These are phyloP conservation scores for Stictocephala bisonia DNA, from an alignment of 2,888 invertebrate species.

Conservation along the genomic window DNA sequence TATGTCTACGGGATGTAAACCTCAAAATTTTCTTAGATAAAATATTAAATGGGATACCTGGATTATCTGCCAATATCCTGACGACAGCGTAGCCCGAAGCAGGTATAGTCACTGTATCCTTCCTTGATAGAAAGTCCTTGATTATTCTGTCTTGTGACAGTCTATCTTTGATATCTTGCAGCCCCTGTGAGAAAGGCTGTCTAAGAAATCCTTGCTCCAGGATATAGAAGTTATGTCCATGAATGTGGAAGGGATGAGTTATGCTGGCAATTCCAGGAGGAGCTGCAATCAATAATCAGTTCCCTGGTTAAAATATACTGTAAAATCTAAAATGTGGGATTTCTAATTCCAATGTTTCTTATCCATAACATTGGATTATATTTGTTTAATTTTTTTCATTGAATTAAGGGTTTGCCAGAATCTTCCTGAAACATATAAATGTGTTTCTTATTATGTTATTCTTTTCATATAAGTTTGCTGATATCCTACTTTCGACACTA, in stretches of 20 bases:
- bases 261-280: not conserved
- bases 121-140: constrained; percentile 64
- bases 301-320: too few relatives aligned
- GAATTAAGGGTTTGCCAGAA: too few relatives aligned
- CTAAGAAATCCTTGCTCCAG: constrained; percentile 62
- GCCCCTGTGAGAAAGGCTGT: not conserved
- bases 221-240: constrained; percentile 70
- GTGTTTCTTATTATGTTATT: too few relatives aligned
- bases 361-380: too few relatives aligned
- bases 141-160: constrained; percentile 62
- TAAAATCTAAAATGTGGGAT: too few relatives aligned
- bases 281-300: too few relatives aligned
- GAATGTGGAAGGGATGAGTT: constrained; percentile 72
- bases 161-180: not conserved
- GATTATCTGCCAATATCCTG: constrained; percentile 68
- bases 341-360: too few relatives aligned
- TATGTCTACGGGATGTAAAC: not conserved
- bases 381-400: too few relatives aligned
- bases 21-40: constrained; percentile 68
- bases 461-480: too few relatives aligned
- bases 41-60: too few relatives aligned
- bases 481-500: too few relatives aligned
- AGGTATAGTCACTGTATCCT: constrained; percentile 74
- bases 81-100: constrained; percentile 72
- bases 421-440: too few relatives aligned